Base-by-base conservation (phyloP, 2,797 vertebrate genomes). In the Antrozous pallidus region DNA sequence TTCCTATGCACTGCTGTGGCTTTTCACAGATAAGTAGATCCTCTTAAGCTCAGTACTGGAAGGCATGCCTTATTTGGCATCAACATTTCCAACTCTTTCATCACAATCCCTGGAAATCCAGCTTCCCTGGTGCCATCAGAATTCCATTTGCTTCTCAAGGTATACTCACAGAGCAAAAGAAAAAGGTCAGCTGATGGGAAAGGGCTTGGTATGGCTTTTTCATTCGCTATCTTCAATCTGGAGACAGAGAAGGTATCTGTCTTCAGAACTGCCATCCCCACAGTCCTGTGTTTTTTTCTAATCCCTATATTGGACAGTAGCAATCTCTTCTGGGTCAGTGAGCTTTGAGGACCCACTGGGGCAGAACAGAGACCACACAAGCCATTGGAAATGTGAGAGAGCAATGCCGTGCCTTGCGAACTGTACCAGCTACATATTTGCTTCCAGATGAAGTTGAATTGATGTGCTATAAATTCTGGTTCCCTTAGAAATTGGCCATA, bases 371-470 rank as follows among this genome's bases (percentile, higher is more conserved):
- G 81, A n/a, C 69, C 71, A n/a, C 16, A 14, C 5, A 17, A 90
- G 65, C 51, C 79, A 91, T 88, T 26, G 69, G 79, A 70, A 78
- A 73, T 56, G 67, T 5, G 17, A 38, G 36, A 84, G 75, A 88
- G 82, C 28, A 79, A 45, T 40, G 51, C 82, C 4, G 3, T 71
- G 87, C 75, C 61, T 45, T 16, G 58, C 3, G 24, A 91, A 45
- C 81, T 81, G 54, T 18, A 40, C 90, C 38, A 31, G 54, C 33
- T 71, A 83, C 67, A 12, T 65, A 58, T 81, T 63, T 91, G 84
- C 77, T 96, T 93, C 81, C 83, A 84, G 83, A 94, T 91, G 92
- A 90, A 86, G 61, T 74, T 42, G 33, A 89, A 83, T 26, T 22
- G 36, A 91, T 91, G 71, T 81, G 61, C 24, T 78, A 84, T 42